These are phyloP conservation scores for Chaetophractus vellerosus DNA, from an alignment of 2,797 vertebrate genomes.

Conservation along the genomic window DNA sequence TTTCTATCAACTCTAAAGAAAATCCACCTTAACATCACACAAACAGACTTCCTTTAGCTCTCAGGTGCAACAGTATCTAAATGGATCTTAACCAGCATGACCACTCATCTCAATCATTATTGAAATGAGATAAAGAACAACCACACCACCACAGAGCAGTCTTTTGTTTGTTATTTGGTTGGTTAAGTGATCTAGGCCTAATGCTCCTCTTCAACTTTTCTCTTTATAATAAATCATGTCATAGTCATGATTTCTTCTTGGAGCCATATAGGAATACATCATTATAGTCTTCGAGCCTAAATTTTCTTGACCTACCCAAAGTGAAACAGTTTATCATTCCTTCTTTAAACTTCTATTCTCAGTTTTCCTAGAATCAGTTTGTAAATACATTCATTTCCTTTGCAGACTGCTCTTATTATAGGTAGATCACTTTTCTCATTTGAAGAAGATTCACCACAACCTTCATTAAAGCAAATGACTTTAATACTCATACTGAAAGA, in stretches of 20 bases:
- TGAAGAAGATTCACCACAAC: background rate
- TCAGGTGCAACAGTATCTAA: background rate
- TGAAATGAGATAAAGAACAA: background rate
- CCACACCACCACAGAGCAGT: background rate
- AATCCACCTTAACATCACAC: background rate
- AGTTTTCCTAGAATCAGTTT: background rate
- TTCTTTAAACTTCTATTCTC: too few relatives aligned
- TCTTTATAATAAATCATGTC: background rate
- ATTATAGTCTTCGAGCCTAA: too few relatives aligned
- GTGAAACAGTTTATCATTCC: too few relatives aligned
- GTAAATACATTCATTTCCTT: background rate
- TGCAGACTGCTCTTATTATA: background rate
- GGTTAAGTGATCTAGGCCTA: background rate
- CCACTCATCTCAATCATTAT: rapidly evolving
- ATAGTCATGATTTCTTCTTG: background rate
- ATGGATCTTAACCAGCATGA: background rate
- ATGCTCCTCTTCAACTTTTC: background rate
- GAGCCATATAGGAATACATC: too few relatives aligned
- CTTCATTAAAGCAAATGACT: background rate
- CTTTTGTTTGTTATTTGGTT: background rate
- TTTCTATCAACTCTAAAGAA: background rate
- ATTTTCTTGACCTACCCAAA: too few relatives aligned
- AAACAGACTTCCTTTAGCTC: background rate
- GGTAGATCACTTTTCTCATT: background rate
- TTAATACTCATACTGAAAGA: background rate